Evolutionary conservation across 2,888 invertebrate species (phyloP), one percentile per base, ranked within the genome.

Genomic region (Xylota sylvarum): DNA sequence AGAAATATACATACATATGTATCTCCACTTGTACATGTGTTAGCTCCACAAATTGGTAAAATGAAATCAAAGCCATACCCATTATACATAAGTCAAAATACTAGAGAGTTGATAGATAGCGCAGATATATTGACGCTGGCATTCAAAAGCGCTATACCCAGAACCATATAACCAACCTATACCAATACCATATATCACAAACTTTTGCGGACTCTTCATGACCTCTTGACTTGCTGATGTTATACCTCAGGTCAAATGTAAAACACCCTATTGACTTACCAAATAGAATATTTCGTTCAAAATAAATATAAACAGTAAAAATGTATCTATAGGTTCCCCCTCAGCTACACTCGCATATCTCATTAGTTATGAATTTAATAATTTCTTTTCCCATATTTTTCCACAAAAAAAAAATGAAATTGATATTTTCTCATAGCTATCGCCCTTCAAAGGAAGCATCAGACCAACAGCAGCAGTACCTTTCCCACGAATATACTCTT

Each of bases 401-500:
- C 10, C 19, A 2, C 2, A 14, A n/a, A 9, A 50, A n/a, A 50
- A 50, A 14, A n/a, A 2, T 23, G 3, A 50, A 50, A 50, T 23
- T 19, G 50, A 50, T 50, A 10, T 50, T 50, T 50, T 50, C 23
- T 7, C 19, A 50, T 10, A 23, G 50, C 19, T 23, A 9, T 10
- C 10, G 23, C 23, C 23, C 43, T 43, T 43, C 43, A 43, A 14
- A 43, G 6, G 14, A 43, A 14, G 43, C 43, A 5, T 14, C 14
- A 43, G 43, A 43, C 43, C 43, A 14, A 6, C 43, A 43, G 14
- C 43, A 12, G 10, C 35, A 19, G 48, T 50, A 52, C 23, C 23
- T 67, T 65, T 37, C 37, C 37, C 67, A 67, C 67, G 52, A n/a
- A 23, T 37, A 19, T n/a, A n/a, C n/a, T n/a, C n/a, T n/a, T n/a